Base-by-base conservation (phyloP, 2,888 invertebrate species). In the Horisme vitalbata region DNA sequence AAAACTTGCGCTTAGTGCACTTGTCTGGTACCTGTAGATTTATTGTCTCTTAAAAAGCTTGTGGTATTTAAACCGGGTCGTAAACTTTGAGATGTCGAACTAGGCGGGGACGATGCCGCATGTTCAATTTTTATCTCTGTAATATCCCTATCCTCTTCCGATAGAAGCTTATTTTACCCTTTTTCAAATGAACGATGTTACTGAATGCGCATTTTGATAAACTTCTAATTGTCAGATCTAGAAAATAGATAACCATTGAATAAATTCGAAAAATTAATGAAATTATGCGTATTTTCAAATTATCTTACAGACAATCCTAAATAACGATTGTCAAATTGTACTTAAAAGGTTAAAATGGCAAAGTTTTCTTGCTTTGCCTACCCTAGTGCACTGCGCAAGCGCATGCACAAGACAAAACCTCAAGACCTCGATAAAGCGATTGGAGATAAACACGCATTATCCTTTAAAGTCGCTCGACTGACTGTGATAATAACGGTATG, bases 401-500 rank as follows among this genome's bases (percentile, higher is more conserved):
- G n/a, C n/a, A n/a, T n/a, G n/a, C n/a, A n/a, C n/a, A n/a, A n/a
- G 62, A 52, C 43, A 63, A 59, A 62, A 53, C 50, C 56, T 48
- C 46, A 50, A 50, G 60, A 61, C 62, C 65, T 52, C 59, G 63
- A 59, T 70, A 65, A 68, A 72, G 69, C 68, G 71, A 67, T 66
- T 61, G 55, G 48, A 51, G 57, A 61, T 79, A 70, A 75, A 71
- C 65, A 71, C 47, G 62, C 67, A 74, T 76, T 78, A 79, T 68
- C 72, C 61, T 69, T 67, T 55, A 58, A 51, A 57, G 54, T 52
- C 59, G 53, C 57, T 55, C 56, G 50, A 53, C 58, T 54, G 68
- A 65, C 71, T 69, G 54, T 57, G 65, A 52, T 78, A 77, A 75
- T 76, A 75, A 76, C 68, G 63, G 74, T 63, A 69, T 59, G 64